Base-by-base conservation (phyloP, 2,113 vertebrate genomes). In the Pelodiscus sinensis region DNA sequence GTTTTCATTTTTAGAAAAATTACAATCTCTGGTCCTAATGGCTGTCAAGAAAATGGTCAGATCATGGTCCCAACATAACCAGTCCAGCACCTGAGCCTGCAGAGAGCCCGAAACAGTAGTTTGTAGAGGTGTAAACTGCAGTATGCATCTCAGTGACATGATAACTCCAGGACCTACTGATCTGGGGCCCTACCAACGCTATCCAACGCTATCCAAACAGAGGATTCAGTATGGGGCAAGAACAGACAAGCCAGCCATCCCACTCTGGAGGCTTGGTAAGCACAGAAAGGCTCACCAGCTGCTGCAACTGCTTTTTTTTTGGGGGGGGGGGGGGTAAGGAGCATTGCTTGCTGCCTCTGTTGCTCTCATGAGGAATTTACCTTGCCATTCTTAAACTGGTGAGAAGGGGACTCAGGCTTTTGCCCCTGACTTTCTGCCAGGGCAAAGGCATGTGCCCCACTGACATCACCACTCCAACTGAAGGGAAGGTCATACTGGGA, bases 381-480 rank as follows among this genome's bases (percentile, higher is more conserved):
- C 65, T 31, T 71, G 18, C n/a, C 65, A 71, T 71, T 71, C n/a
- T 31, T 71, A n/a, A 71, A 71, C 65, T 35, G 31, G 65, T 19
- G 73, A 89, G 51, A 44, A 89, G 52, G 80, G 15, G 21, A 50
- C 16, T 62, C 44, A 73, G 8, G 38, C 8, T 7, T 14, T 22
- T 92, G 24, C 25, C 50, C 31, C 13, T 1, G 6, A 22, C 2
- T 1, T 14, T 52, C 18, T 71, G 31, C 18, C 14, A 86, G 68
- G 2, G 27, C 56, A 90, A 80, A 0, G 0, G 25, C 12, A 29
- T 2, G 9, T 16, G 38, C 21, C 55, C 54, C 44, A 38, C 8
- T 56, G 54, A 29, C 52, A 54, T 31, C 16, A 73, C 12, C 19
- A 19, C 44, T 52, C 29, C 54, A 86, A 73, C 22, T 44, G 38